phyloP scores from a whole-genome alignment of 2,888 invertebrate genomes.

The Melinopterus prodromus region DNA sequence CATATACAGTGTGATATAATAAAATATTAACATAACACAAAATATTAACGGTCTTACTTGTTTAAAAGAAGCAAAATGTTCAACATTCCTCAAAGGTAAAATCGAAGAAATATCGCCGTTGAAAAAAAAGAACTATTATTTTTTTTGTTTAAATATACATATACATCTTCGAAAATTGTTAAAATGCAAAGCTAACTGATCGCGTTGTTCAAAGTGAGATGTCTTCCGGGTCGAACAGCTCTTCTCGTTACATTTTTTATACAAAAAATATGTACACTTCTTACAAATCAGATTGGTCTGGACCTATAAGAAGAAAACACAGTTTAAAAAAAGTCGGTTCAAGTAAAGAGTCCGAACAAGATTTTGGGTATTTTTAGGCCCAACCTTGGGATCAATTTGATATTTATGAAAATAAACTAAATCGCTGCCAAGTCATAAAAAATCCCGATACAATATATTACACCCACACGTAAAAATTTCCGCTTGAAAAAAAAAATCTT shows the following conservation, averaged over 20 bases:
- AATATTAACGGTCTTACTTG: background rate
- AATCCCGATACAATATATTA: background rate
- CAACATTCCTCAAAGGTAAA: background rate
- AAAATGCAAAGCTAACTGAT: background rate
- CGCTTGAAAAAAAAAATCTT: constrained; percentile 4
- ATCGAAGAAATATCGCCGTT: background rate
- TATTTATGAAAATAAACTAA: background rate
- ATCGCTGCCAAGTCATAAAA: background rate
- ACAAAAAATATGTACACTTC: constrained; percentile 12
- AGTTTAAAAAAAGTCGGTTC: constrained; percentile 5
- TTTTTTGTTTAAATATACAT: constrained; percentile 1
- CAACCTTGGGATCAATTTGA: background rate
- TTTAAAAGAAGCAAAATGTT: background rate
- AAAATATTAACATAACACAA: background rate
- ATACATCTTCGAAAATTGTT: background rate
- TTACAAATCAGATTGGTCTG: constrained; percentile 70
- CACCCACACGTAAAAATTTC: background rate
- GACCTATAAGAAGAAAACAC: constrained; percentile 62
- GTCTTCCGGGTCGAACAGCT: background rate
- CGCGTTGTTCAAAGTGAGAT: background rate
- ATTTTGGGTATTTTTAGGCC: background rate
- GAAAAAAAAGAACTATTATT: constrained; percentile 1
- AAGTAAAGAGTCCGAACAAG: constrained; percentile 12
- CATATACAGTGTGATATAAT: background rate
- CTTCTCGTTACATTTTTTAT: background rate